Evolutionary conservation across 2,113 vertebrate genomes (phyloP).

Genomic region (Megaceryle torquata): DNA sequence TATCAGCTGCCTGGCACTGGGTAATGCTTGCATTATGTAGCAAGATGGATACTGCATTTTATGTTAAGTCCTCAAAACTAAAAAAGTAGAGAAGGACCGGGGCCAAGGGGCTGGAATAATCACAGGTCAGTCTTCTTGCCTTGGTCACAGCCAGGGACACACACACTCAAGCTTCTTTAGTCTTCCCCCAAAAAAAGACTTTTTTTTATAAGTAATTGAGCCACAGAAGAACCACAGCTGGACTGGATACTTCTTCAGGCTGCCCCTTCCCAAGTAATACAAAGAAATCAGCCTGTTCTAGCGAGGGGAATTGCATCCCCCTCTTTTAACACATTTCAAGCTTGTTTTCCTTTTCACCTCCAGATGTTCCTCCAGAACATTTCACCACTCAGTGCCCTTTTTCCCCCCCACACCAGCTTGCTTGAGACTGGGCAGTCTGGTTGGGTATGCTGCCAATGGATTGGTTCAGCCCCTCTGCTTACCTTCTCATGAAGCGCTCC

Average conservation of each 20-base stretch:
- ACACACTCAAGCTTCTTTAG: rapidly evolving
- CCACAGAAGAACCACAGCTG: not conserved
- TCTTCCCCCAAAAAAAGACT: not conserved
- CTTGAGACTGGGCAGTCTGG: rapidly evolving
- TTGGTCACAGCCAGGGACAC: not conserved
- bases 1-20: not conserved
- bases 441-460: not conserved
- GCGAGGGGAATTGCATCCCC: not conserved
- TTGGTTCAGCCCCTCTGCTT: not conserved
- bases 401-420: not conserved
- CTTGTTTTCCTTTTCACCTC: not conserved
- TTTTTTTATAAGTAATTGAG: not conserved
- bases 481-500: not conserved
- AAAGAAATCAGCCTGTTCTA: not conserved
- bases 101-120: not conserved
- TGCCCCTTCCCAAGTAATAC: not conserved
- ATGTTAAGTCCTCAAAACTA: not conserved
- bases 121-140: not conserved
- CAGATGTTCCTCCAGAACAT: not conserved
- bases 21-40: not conserved
- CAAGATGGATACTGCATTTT: not conserved
- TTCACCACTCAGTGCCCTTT: not conserved
- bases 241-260: not conserved
- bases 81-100: not conserved
- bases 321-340: not conserved